Evolutionary conservation across 1,140 invertebrate species (phyloP).

Genomic region (Musca domestica): DNA sequence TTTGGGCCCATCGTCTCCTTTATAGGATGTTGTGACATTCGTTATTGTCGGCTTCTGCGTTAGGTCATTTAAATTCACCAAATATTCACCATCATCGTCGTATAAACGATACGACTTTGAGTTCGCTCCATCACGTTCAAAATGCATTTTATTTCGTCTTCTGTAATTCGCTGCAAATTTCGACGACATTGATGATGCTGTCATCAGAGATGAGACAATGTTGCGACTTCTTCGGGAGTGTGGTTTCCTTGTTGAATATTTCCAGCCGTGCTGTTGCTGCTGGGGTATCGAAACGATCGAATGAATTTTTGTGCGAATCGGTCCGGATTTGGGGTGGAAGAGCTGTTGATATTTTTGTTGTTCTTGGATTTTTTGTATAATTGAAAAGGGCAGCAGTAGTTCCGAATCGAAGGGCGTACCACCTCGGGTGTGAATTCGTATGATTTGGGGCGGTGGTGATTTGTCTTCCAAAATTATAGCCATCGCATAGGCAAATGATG

Average conservation of each 20-base stretch:
- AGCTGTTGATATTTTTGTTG: neutral
- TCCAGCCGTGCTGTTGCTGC: neutral
- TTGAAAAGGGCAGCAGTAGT: neutral
- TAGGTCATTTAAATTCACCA: constrained; percentile 1
- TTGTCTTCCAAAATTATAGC: no score
- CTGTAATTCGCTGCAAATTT: no score
- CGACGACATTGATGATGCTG: no score
- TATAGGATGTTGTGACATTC: constrained; percentile 5
- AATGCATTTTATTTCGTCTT: neutral
- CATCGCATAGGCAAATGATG: no score
- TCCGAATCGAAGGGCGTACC: neutral
- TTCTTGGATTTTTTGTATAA: constrained; percentile 1
- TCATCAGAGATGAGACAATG: no score
- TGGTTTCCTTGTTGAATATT: neutral
- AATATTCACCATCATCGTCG: constrained; percentile 11
- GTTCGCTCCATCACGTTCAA: neutral
- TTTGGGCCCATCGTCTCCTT: neutral
- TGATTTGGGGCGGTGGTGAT: neutral
- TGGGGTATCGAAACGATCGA: neutral
- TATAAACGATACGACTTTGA: neutral
- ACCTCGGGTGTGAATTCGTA: neutral
- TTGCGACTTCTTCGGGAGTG: neutral
- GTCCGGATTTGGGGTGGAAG: neutral
- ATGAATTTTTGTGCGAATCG: neutral
- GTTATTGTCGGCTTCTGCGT: neutral